Evolutionary conservation across 1,140 invertebrate species (phyloP).

Genomic region (Thrips palmi): DNA sequence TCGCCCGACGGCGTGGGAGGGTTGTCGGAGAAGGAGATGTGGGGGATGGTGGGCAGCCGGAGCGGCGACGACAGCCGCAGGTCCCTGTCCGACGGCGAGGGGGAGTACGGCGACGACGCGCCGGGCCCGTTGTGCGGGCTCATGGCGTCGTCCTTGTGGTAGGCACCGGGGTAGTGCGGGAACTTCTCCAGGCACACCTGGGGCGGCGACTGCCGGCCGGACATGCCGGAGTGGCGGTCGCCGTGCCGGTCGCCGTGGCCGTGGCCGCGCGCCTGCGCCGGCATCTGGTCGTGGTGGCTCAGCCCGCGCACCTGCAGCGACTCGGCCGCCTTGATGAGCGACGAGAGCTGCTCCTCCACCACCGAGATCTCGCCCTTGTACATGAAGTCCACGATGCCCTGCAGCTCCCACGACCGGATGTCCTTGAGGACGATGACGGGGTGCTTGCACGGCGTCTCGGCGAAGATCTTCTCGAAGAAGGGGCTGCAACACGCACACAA

Average conservation of each 20-base stretch:
- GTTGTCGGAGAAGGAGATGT: constrained; percentile 27
- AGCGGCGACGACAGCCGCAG: constrained; percentile 16
- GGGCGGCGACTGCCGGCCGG: constrained; percentile 1
- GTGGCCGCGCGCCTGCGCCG: constrained; percentile 6
- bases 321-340: constrained; percentile 68
- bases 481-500: constrained; percentile 44
- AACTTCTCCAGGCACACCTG: too few species aligned
- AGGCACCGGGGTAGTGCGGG: constrained; percentile 21
- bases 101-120: constrained; percentile 15
- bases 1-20: constrained; percentile 14
- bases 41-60: constrained; percentile 27
- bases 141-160: constrained; percentile 33
- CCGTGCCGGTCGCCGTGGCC: background rate
- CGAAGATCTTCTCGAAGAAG: constrained; percentile 74
- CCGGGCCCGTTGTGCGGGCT: constrained; percentile 23
- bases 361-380: constrained; percentile 79
- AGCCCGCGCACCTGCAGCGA: constrained; percentile 63
- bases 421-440: constrained; percentile 82
- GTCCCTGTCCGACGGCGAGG: constrained; percentile 13
- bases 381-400: constrained; percentile 81
- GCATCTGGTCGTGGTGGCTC: constrained; percentile 41
- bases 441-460: constrained; percentile 82
- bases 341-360: constrained; percentile 58
- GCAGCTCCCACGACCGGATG: constrained; percentile 66
- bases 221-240: constrained; percentile 7